Base-by-base conservation (phyloP, 2,888 invertebrate species). In the Boloria euphrosyne region DNA sequence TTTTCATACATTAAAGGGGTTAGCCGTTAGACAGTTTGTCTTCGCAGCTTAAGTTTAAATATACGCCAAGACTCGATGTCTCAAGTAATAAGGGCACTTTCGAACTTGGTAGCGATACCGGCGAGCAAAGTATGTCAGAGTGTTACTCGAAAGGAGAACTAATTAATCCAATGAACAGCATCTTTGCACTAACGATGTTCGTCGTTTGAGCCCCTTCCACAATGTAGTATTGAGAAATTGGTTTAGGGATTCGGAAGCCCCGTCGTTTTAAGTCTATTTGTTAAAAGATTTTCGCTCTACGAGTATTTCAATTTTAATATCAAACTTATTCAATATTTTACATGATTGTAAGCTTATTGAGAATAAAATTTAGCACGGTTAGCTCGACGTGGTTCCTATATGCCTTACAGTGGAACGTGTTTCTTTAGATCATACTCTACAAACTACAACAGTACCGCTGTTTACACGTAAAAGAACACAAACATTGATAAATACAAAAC, bases 91-190 rank as follows among this genome's bases (percentile, higher is more conserved):
- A 83, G 80, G 44, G 58, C 58, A 64, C 79, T 80, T 74, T 38
- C 55, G 60, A 71, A 68, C 61, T 69, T 54, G 58, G 61, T 65
- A 68, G 66, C 53, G 62, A 65, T 69, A 64, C 58, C 50, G 64
- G 57, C 67, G 54, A 62, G 62, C 58, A 84, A 86, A 84, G 85
- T 85, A 80, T 82, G 80, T 80, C 80, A 59, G 31, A 38, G 69
- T 65, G 59, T 83, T 84, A 78, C 75, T 77, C 79, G 79, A 85
- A 85, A 83, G 80, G 78, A 80, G 80, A 84, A 88, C 88, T 88
- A 89, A 90, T 90, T 90, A 90, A 90, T 90, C 88, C 87, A 88
- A 90, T 90, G 86, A 89, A 82, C 83, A 83, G 82, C 82, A 82
- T 83, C 85, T 89, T 85, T 83, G 84, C 82, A 81, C 84, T 89